Evolutionary conservation across 2,113 vertebrate species (phyloP).

Genomic region (Romanogobio albipinnatus): DNA sequence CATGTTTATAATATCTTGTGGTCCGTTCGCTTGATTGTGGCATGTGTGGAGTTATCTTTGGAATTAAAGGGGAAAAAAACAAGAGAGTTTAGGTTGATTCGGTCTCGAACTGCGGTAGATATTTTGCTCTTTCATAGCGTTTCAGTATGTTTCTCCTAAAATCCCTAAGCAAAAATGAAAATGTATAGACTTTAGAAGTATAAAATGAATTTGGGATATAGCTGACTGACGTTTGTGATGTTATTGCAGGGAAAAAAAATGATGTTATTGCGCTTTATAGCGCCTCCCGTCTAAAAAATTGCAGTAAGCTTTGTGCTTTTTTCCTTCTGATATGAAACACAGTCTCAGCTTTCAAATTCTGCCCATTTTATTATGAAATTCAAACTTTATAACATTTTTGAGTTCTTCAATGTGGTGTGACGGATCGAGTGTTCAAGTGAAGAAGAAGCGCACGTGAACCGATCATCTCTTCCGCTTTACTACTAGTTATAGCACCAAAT

Average conservation of each 20-base stretch:
- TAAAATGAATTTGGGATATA: not conserved
- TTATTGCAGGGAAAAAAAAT: not conserved
- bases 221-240: not conserved
- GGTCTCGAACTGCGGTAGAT: slow-evolving; percentile 6
- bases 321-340: no score
- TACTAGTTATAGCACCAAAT: no score
- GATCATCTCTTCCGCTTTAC: no score
- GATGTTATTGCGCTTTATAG: not conserved
- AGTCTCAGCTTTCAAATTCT: no score
- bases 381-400: no score
- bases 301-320: no score
- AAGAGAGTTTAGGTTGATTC: slow-evolving; percentile 51
- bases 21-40: slow-evolving; percentile 73
- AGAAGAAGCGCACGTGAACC: no score
- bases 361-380: no score
- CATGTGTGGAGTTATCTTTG: slow-evolving; percentile 69
- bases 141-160: not conserved
- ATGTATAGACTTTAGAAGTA: not conserved
- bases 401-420: no score
- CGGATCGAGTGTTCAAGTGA: no score
- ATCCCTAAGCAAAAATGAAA: not conserved
- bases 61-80: slow-evolving; percentile 50
- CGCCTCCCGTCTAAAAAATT: no score
- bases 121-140: not conserved
- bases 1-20: slow-evolving; percentile 72